phyloP scores from a whole-genome alignment of 2,113 vertebrate genomes.

The Forbesichthys agassizii region DNA sequence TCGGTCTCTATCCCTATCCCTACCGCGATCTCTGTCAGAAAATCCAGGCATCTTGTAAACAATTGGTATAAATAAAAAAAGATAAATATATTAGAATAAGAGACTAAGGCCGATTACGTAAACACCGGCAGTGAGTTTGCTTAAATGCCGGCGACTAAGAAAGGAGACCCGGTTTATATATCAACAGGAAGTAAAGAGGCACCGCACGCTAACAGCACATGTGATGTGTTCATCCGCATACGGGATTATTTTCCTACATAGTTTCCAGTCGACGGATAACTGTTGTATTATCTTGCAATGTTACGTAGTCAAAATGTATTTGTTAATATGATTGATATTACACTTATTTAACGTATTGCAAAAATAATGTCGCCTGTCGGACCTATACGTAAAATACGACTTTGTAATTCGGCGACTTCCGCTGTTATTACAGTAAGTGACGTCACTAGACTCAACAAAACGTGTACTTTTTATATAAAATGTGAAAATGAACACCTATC shows the following conservation, averaged over 20 bases:
- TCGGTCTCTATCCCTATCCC: slow-evolving; percentile 90
- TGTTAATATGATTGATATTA: neutral
- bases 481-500: too few relatives aligned
- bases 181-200: slow-evolving; percentile 40
- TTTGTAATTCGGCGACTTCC: slow-evolving; percentile 43
- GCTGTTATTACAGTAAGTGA: slow-evolving; percentile 53
- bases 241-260: neutral
- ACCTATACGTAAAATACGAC: slow-evolving; percentile 15
- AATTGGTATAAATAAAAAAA: slow-evolving; percentile 47
- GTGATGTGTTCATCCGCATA: slow-evolving; percentile 65
- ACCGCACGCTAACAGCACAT: slow-evolving; percentile 5
- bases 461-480: neutral
- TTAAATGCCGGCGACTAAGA: slow-evolving; percentile 70
- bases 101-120: neutral
- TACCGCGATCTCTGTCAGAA: slow-evolving; percentile 91
- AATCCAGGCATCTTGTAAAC: slow-evolving; percentile 87
- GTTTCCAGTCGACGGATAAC: neutral
- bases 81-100: slow-evolving; percentile 35
- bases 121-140: slow-evolving; percentile 32
- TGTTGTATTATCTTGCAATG: neutral
- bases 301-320: neutral
- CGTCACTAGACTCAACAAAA: slow-evolving; percentile 39
- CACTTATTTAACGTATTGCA: neutral
- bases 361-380: neutral
- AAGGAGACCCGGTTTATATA: slow-evolving; percentile 65